Evolutionary conservation across 2,113 vertebrate species (phyloP).

Genomic region (Poeciliopsis prolifica): DNA sequence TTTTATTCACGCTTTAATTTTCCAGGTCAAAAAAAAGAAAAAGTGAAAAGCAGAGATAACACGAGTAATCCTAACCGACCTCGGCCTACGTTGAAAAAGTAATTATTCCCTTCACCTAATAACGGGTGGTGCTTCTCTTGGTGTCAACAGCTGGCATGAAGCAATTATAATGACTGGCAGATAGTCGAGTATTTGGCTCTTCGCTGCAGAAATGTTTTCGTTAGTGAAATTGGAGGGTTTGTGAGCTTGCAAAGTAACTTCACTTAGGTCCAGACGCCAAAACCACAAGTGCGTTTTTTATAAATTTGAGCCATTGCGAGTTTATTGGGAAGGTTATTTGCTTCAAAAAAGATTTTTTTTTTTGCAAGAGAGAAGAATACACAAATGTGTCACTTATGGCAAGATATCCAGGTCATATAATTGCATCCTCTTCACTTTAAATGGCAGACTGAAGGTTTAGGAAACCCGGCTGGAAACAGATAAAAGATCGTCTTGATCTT

Average conservation of each 20-base stretch:
- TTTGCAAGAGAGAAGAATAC: not conserved
- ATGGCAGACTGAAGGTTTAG: not conserved
- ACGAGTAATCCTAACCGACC: too few relatives aligned
- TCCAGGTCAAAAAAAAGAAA: not conserved
- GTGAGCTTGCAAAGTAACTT: not conserved
- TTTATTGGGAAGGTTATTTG: too few relatives aligned
- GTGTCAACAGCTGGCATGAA: not conserved
- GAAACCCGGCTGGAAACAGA: not conserved
- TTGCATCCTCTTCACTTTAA: not conserved
- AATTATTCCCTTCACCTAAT: not conserved
- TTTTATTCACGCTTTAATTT: not conserved
- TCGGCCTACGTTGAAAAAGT: too few relatives aligned
- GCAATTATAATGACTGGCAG: not conserved
- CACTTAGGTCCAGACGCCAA: not conserved
- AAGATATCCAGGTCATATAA: not conserved
- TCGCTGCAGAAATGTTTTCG: not conserved
- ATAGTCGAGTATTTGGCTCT: not conserved
- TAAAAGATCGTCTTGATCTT: not conserved
- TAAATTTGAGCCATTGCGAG: not conserved
- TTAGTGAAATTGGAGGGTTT: not conserved
- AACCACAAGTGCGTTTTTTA: not conserved
- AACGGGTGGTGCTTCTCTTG: not conserved
- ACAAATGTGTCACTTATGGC: not conserved
- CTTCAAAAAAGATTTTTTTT: too few relatives aligned
- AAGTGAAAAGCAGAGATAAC: not conserved